phyloP scores from a whole-genome alignment of 2,797 vertebrate species.

The Ctenopoma multispine region DNA sequence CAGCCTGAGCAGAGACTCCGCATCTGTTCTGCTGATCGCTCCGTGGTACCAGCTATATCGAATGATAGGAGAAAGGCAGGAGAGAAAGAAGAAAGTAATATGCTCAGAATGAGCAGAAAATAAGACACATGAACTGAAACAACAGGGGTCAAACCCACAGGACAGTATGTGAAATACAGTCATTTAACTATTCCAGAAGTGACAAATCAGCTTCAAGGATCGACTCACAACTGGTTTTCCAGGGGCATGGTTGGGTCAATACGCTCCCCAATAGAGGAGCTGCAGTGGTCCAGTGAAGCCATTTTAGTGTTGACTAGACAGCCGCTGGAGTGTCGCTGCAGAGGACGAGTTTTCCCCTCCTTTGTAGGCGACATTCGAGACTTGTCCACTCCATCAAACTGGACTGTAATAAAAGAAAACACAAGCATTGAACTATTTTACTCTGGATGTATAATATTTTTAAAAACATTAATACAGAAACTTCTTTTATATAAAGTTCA shows the following conservation, averaged over 20 bases:
- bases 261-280: constrained; percentile 88
- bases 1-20: constrained; percentile 93
- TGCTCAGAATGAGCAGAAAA: neutral
- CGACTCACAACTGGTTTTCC: constrained; percentile 97
- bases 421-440: constrained; percentile 14
- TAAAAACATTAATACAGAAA: neutral
- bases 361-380: constrained; percentile 89
- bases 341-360: constrained; percentile 89
- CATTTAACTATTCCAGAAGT: neutral
- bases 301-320: constrained; percentile 91
- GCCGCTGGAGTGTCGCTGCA: constrained; percentile 89
- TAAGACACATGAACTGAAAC: constrained; percentile 7
- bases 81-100: neutral
- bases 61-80: neutral
- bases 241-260: constrained; percentile 93
- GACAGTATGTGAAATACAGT: neutral
- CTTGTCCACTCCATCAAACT: constrained; percentile 90
- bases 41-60: constrained; percentile 96
- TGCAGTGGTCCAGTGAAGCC: constrained; percentile 86
- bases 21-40: constrained; percentile 95
- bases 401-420: constrained; percentile 82
- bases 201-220: neutral
- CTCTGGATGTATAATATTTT: neutral
- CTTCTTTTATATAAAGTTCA: neutral
- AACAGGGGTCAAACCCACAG: neutral